Conservation (phyloP, 2,888 invertebrate genomes). For the Fragum sueziense region DNA sequence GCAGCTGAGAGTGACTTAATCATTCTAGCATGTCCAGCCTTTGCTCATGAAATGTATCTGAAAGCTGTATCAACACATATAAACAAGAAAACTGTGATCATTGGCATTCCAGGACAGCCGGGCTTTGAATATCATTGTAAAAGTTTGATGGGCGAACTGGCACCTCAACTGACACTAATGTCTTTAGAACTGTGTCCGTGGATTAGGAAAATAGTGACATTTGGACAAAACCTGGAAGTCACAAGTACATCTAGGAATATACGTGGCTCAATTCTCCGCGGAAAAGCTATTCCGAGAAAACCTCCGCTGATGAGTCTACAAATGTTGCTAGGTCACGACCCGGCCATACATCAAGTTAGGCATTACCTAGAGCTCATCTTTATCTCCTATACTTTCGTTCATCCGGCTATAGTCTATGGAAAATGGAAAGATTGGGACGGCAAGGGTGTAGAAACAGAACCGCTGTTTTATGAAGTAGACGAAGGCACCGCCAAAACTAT, state of each 20-base stretch:
- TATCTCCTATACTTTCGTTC: slow-evolving; percentile 65
- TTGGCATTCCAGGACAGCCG: slow-evolving; percentile 74
- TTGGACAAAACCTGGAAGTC: slow-evolving; percentile 66
- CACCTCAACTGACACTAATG: slow-evolving; percentile 64
- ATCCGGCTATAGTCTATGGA: slow-evolving; percentile 70
- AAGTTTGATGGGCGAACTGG: slow-evolving; percentile 61
- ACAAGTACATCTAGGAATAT: slow-evolving; percentile 59
- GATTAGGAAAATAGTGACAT: slow-evolving; percentile 70
- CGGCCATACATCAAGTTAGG: slow-evolving; percentile 60
- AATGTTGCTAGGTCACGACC: slow-evolving; percentile 63
- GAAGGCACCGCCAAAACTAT: slow-evolving; percentile 57
- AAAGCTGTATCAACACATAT: slow-evolving; percentile 68
- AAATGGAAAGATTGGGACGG: slow-evolving; percentile 73
- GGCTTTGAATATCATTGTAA: slow-evolving; percentile 75
- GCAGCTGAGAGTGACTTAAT: slow-evolving; percentile 69
- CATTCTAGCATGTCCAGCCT: slow-evolving; percentile 71
- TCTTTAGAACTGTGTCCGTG: slow-evolving; percentile 74
- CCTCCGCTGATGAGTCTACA: slow-evolving; percentile 66
- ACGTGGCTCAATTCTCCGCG: slow-evolving; percentile 63
- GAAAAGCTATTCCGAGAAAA: slow-evolving; percentile 63
- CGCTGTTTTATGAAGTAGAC: slow-evolving; percentile 68
- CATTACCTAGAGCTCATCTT: slow-evolving; percentile 68
- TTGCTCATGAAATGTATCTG: slow-evolving; percentile 71
- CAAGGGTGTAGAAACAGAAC: slow-evolving; percentile 58
- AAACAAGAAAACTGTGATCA: slow-evolving; percentile 67